Evolutionary conservation across 2,888 invertebrate species (phyloP).

Genomic region (Atethmia centrago): DNA sequence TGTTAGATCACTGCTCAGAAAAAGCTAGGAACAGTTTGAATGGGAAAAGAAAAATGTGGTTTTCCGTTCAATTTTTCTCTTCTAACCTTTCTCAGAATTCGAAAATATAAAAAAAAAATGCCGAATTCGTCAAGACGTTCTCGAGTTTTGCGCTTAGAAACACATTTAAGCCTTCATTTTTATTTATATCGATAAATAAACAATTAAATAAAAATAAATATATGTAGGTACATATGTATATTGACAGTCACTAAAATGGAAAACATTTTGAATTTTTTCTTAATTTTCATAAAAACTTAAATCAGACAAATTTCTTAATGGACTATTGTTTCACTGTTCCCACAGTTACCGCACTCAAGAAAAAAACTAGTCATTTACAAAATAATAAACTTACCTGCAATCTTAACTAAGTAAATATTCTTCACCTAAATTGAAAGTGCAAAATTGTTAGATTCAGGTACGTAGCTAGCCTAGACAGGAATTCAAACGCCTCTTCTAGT

Average conservation of each 20-base stretch:
- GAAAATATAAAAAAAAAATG: too few relatives aligned
- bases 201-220: too few relatives aligned
- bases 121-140: too few relatives aligned
- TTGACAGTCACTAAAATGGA: not conserved
- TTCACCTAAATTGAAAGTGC: not conserved
- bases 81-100: too few relatives aligned
- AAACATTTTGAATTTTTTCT: not conserved
- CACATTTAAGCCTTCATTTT: too few relatives aligned
- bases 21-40: too few relatives aligned
- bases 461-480: not conserved
- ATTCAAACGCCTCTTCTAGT: not conserved
- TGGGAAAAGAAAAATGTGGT: too few relatives aligned
- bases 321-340: constrained; percentile 33
- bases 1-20: too few relatives aligned
- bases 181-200: too few relatives aligned
- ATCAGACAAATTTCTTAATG: constrained; percentile 20
- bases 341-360: constrained; percentile 5
- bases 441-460: not conserved
- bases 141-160: too few relatives aligned
- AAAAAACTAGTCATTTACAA: constrained; percentile 11
- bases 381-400: not conserved
- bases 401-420: not conserved
- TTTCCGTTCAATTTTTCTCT: too few relatives aligned
- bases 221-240: too few relatives aligned
- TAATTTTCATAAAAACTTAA: constrained; percentile 2